phyloP scores from a whole-genome alignment of 2,797 vertebrate species.

The Anisognathus igniventris region DNA sequence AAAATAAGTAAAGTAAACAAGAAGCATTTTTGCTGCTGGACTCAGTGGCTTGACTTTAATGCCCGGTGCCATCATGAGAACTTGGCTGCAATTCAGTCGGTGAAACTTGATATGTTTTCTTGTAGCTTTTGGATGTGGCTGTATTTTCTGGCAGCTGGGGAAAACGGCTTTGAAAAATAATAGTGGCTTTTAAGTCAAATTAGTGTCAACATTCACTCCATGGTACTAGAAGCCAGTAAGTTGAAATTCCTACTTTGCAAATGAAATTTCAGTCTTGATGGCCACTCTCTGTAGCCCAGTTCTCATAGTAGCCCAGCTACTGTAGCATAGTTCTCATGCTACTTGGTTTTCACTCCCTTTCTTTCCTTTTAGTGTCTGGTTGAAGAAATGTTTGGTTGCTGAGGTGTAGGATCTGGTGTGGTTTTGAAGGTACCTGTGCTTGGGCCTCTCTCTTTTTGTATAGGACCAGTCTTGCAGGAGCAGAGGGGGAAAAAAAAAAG shows the following conservation, averaged over 20 bases:
- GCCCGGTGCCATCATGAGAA: background rate
- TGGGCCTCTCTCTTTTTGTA: background rate
- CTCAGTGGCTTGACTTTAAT: background rate
- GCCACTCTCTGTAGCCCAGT: background rate
- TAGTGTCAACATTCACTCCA: background rate
- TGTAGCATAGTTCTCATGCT: background rate
- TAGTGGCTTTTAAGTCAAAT: background rate
- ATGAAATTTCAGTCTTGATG: background rate
- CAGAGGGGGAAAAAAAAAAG: background rate
- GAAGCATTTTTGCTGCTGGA: background rate
- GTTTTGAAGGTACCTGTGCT: background rate
- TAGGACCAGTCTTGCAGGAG: background rate
- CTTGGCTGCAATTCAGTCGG: background rate
- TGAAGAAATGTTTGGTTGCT: background rate
- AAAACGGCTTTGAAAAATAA: constrained; percentile 16
- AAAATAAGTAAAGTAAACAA: background rate
- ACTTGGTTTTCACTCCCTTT: background rate
- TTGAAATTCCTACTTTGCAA: background rate
- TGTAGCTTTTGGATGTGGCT: background rate
- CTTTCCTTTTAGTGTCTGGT: background rate
- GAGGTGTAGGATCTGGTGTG: background rate
- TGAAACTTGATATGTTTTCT: background rate
- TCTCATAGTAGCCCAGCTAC: background rate
- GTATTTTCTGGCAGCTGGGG: background rate
- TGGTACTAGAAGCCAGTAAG: background rate